Percentiles rank a stretch among this genome's conserved stretches.
Conservation (phyloP, 2,888 invertebrate species). For the Meliscaeva auricollis region DNA sequence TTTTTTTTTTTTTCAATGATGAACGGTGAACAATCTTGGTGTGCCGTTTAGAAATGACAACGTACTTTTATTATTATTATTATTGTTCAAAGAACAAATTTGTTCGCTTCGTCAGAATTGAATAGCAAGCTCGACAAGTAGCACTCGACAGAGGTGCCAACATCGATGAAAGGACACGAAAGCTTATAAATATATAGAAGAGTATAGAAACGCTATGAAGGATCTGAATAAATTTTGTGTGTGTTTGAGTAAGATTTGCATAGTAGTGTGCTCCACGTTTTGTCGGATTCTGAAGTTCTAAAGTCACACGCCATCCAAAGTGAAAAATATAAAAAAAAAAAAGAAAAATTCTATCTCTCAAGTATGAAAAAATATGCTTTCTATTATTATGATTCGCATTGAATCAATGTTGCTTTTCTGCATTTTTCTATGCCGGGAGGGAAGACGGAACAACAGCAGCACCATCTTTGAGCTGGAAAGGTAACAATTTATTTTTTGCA, state of each 20-base stretch:
- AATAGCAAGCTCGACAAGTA: slow-evolving; percentile 40
- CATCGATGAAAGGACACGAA: slow-evolving; percentile 38
- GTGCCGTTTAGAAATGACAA: slow-evolving; percentile 48
- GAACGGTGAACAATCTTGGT: slow-evolving; percentile 12
- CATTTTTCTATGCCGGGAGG: slow-evolving; percentile 21
- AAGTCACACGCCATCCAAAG: slow-evolving; percentile 48
- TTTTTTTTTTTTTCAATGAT: background rate
- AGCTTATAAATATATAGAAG: background rate
- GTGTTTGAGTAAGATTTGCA: slow-evolving; percentile 48
- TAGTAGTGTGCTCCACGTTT: slow-evolving; percentile 25
- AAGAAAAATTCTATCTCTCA: slow-evolving; percentile 5
- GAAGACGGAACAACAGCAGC: background rate
- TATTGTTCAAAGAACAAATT: slow-evolving; percentile 43
- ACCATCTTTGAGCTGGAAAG: slow-evolving; percentile 24
- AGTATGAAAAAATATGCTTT: slow-evolving; percentile 38
- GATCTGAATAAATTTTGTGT: slow-evolving; percentile 47
- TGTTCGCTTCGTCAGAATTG: slow-evolving; percentile 39
- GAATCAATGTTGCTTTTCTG: slow-evolving; percentile 54
- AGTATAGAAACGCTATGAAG: background rate
- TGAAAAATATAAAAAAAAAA: background rate
- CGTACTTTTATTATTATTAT: slow-evolving; percentile 49
- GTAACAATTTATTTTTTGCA: slow-evolving; percentile 48
- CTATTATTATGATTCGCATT: slow-evolving; percentile 58
- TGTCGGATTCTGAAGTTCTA: background rate
- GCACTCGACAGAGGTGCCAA: slow-evolving; percentile 31